A percentile compares a stretch with the other conserved stretches of the same genome.
Conservation (phyloP, 2,888 invertebrate genomes). For the Cataglyphis livida region DNA sequence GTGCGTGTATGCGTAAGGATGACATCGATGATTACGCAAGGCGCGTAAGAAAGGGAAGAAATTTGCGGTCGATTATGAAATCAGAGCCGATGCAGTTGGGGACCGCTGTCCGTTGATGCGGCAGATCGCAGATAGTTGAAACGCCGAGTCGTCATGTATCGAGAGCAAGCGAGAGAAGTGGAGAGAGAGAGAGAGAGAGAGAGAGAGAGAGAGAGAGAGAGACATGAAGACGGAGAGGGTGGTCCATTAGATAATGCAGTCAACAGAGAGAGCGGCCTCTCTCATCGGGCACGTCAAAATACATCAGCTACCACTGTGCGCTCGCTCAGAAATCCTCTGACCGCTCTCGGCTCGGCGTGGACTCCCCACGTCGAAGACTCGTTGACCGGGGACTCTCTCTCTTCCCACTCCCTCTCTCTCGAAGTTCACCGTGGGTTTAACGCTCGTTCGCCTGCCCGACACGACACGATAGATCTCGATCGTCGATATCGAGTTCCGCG, state of each 20-base stretch:
- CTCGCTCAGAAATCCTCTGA: conserved; percentile 82
- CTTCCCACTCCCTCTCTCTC: conserved; percentile 20
- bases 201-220: conserved; percentile 20
- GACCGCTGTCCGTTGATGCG: conserved; percentile 41
- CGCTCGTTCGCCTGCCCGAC: conserved; percentile 44
- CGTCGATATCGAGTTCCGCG: conserved; percentile 53
- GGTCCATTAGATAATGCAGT: conserved; percentile 74
- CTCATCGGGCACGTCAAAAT: conserved; percentile 84
- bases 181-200: conserved; percentile 46
- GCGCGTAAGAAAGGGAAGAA: conserved; percentile 56
- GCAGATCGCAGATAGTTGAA: conserved; percentile 58
- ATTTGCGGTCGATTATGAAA: conserved; percentile 69
- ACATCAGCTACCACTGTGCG: conserved; percentile 85
- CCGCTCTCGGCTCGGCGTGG: conserved; percentile 74
- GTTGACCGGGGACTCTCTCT: conserved; percentile 47
- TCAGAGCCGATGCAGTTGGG: conserved; percentile 56
- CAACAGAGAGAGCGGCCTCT: conserved; percentile 72
- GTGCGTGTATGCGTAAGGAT: conserved; percentile 18
- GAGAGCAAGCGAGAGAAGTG: conserved; percentile 72
- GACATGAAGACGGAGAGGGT: conserved; percentile 62
- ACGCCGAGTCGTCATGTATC: conserved; percentile 43
- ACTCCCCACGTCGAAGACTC: conserved; percentile 82
- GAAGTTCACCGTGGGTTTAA: conserved; percentile 47
- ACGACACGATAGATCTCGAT: conserved; percentile 54
- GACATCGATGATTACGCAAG: conserved; percentile 45